Conservation (phyloP, 2,797 vertebrate species). For the Sebastes ruberrimus region DNA sequence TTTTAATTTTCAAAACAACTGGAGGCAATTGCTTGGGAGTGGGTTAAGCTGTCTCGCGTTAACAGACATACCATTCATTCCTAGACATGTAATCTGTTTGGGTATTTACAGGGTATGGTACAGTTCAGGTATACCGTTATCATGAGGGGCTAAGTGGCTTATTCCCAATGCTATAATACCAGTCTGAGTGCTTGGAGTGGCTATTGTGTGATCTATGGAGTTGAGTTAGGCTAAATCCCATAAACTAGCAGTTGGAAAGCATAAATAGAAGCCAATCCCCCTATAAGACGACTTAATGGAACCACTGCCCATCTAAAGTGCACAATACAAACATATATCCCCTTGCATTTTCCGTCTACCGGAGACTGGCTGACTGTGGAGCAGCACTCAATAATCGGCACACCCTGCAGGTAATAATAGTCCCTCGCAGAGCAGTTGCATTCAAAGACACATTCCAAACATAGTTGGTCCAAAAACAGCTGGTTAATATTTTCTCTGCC, state of each 20-base stretch:
- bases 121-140: constrained; percentile 48
- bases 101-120: constrained; percentile 51
- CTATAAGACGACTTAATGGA: constrained; percentile 13
- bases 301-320: not conserved
- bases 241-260: constrained; percentile 29
- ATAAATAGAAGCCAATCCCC: constrained; percentile 36
- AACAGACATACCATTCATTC: constrained; percentile 75
- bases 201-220: constrained; percentile 39
- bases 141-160: constrained; percentile 40
- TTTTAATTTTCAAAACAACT: constrained; percentile 51
- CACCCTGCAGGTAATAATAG: constrained; percentile 59
- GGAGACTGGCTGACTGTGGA: constrained; percentile 16
- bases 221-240: constrained; percentile 42
- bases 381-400: constrained; percentile 14
- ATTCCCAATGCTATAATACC: constrained; percentile 36
- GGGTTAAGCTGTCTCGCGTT: constrained; percentile 53
- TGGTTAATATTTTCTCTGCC: constrained; percentile 74
- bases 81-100: constrained; percentile 73
- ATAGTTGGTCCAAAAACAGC: constrained; percentile 69
- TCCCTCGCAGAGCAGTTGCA: constrained; percentile 43
- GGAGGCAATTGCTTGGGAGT: constrained; percentile 35
- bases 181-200: constrained; percentile 20
- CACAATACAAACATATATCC: constrained; percentile 2
- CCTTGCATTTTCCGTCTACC: not conserved
- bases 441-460: constrained; percentile 73